Percentiles rank a stretch among this genome's conserved stretches.
Conservation (phyloP, 2,797 vertebrate genomes). For the Sebastes miniatus region DNA sequence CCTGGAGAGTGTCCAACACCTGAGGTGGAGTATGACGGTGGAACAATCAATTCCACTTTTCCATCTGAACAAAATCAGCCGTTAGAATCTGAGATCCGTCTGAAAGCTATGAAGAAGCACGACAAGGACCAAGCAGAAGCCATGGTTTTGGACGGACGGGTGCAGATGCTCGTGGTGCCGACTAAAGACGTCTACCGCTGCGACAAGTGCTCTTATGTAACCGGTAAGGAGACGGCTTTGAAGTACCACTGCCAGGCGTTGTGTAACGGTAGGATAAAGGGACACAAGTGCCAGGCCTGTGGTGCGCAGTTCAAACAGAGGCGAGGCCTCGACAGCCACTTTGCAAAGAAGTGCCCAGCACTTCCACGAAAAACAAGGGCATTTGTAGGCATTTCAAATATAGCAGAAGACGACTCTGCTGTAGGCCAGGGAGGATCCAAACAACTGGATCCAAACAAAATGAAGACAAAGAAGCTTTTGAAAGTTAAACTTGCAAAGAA, state of each 20-base stretch:
- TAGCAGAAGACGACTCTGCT: not conserved
- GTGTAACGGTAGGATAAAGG: constrained; percentile 78
- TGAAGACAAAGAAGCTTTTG: no score
- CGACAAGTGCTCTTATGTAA: constrained; percentile 86
- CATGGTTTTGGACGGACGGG: constrained; percentile 90
- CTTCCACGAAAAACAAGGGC: constrained; percentile 73
- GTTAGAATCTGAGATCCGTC: constrained; percentile 66
- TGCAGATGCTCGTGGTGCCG: constrained; percentile 93
- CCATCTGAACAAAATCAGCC: not conserved
- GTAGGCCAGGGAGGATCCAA: not conserved
- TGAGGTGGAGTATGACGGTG: not conserved
- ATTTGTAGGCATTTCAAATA: constrained; percentile 24
- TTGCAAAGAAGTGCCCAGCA: constrained; percentile 85
- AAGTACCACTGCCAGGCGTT: constrained; percentile 81
- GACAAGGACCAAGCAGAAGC: constrained; percentile 92
- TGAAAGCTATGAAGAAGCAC: constrained; percentile 86
- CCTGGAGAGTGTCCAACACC: not conserved
- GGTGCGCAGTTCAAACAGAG: constrained; percentile 91
- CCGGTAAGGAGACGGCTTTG: constrained; percentile 84
- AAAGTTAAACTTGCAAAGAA: not conserved
- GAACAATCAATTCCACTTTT: not conserved
- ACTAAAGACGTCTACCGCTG: constrained; percentile 82
- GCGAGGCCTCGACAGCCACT: constrained; percentile 89
- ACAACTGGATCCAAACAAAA: not conserved
- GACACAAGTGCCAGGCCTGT: constrained; percentile 83